phyloP scores from a whole-genome alignment of 1,140 invertebrate species.

The Ceratosolen fusciceps region DNA sequence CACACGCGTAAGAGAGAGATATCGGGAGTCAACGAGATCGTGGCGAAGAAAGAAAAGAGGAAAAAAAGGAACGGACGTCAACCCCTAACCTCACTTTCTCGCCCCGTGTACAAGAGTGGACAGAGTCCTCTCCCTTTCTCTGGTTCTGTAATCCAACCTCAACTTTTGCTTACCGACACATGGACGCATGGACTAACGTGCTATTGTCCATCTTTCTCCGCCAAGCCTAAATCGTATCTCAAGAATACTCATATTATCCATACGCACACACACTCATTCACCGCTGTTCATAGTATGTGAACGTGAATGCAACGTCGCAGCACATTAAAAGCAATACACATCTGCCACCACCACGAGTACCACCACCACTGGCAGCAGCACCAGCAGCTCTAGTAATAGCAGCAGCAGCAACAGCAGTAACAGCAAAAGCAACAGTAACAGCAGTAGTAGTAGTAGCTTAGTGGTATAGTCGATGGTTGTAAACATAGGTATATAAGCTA shows the following conservation, averaged over 20 bases:
- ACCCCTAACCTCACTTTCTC: constrained; percentile 39
- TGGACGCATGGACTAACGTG: neutral
- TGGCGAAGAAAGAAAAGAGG: neutral
- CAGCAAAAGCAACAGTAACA: neutral
- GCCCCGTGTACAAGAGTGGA: neutral
- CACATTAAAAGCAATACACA: neutral
- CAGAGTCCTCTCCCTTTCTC: constrained; percentile 1
- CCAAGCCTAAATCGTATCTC: neutral
- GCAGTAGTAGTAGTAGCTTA: neutral
- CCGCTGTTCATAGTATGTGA: neutral
- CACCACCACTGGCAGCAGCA: constrained; percentile 6
- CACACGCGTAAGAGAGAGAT: too few species aligned
- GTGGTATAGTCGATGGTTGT: neutral
- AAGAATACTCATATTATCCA: constrained; percentile 11
- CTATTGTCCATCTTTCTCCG: constrained; percentile 9
- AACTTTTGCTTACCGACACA: constrained; percentile 14
- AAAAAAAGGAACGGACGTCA: constrained; percentile 7
- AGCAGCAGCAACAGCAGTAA: constrained; percentile 3
- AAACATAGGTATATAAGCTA: neutral
- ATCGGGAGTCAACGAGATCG: neutral
- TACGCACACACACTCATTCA: neutral
- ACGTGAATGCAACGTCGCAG: constrained; percentile 12
- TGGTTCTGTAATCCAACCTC: constrained; percentile 19
- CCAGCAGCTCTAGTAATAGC: neutral
- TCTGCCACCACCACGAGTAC: neutral